Base-by-base conservation (phyloP, 2,888 invertebrate genomes). In the Hanleya hanleyi region DNA sequence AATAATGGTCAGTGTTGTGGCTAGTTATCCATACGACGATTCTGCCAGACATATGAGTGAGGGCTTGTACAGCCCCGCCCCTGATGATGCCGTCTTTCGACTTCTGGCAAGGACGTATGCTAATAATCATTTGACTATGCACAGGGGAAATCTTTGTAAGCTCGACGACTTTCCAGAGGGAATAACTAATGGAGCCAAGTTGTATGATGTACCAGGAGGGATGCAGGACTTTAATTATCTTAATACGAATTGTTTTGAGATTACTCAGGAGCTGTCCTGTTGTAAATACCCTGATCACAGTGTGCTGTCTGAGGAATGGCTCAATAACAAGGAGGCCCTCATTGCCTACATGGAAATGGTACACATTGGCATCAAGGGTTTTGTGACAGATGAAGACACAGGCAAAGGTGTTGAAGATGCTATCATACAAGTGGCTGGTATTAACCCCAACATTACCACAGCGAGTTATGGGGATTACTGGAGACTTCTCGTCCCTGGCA, bases 1-100 rank as follows among this genome's bases (percentile, higher is more conserved):
- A n/a, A n/a, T n/a, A n/a, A n/a, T n/a, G n/a, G n/a, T n/a, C n/a
- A 96, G 97, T 22, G 92, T 99, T 73, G 98, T 99, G 9, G 98
- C 98, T 49, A 97, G 97, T 84, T 99, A 98, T 91, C 98, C 98
- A 0, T 99, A 95, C 90, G 98, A 99, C 76, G 87, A 87, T 75
- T 84, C 87, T 2, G 57, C 66, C 2, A 61, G 29, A 7, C 87
- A 88, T 68, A 57, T 18, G 36, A 5, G 6, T 1, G 32, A 26
- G 67, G 80, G 80, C 12, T 15, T 64, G 1, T 82, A 88, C 75
- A 87, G 88, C 70, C 67, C 73, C 12, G 69, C 87, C 4, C 97
- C 97, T 0, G 98, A 98, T 89, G 93, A 98, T 90, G 91, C 91
- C 0, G 89, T 97, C 15, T 98, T 97, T 91, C 94, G 94, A 86